Conservation (phyloP, 2,113 vertebrate genomes). For the Tyrannus savana region DNA sequence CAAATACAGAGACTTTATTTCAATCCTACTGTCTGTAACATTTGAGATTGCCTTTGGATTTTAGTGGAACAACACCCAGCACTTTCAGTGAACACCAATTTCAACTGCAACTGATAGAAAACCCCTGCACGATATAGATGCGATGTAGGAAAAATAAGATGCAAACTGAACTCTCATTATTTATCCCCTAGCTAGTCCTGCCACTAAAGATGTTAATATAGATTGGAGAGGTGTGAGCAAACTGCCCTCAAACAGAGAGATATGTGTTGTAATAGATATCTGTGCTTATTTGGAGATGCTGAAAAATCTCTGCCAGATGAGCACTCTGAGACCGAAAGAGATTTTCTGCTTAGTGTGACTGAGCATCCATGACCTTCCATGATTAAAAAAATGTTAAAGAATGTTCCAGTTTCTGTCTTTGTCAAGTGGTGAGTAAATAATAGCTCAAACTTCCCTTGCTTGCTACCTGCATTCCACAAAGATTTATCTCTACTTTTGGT, state of each 20-base stretch:
- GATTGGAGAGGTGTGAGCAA: background rate
- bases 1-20: background rate
- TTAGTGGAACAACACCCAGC: background rate
- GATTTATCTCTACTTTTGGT: background rate
- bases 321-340: background rate
- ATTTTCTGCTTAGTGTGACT: background rate
- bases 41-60: background rate
- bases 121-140: background rate
- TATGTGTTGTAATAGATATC: background rate
- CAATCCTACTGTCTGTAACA: background rate
- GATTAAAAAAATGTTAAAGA: conserved; percentile 6
- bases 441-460: background rate
- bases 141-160: background rate
- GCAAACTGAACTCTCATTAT: background rate
- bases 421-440: background rate
- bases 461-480: background rate
- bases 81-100: background rate
- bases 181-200: background rate
- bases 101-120: background rate
- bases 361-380: background rate
- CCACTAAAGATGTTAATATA: background rate
- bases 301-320: background rate
- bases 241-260: background rate
- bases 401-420: background rate
- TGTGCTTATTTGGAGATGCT: background rate